Conservation (phyloP, 1,140 invertebrate species). For the Ceratina calcarata region DNA sequence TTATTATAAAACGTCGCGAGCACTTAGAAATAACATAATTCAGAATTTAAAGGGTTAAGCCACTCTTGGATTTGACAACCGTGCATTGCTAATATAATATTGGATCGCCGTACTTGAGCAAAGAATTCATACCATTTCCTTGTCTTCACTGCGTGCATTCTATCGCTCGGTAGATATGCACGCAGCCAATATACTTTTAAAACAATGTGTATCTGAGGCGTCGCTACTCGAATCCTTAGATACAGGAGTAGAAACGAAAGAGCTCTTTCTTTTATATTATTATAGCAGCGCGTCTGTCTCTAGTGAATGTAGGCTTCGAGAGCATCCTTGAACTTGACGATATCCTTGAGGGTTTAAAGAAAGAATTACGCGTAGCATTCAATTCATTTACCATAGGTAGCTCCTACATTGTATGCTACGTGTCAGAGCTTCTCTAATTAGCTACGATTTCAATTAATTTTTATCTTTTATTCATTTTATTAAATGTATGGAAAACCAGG, state of each 20-base stretch:
- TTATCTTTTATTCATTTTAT: too few relatives aligned
- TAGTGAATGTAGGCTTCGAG: constrained; percentile 54
- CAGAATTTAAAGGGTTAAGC: too few relatives aligned
- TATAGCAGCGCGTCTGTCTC: constrained; percentile 27
- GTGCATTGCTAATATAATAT: too few relatives aligned
- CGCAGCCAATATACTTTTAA: constrained; percentile 22
- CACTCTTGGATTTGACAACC: too few relatives aligned
- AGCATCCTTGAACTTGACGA: constrained; percentile 54
- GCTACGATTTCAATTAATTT: too few relatives aligned
- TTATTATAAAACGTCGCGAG: too few relatives aligned
- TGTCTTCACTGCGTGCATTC: constrained; percentile 3
- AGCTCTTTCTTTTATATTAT: constrained; percentile 22
- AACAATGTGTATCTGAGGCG: constrained; percentile 29
- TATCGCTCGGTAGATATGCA: neutral
- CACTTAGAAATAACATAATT: too few relatives aligned
- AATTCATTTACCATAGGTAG: constrained; percentile 5
- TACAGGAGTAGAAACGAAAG: constrained; percentile 24
- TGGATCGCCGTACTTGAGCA: neutral
- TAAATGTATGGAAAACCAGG: neutral
- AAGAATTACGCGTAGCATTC: constrained; percentile 26
- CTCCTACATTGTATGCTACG: too few relatives aligned
- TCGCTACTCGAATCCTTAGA: constrained; percentile 4
- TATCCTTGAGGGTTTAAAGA: constrained; percentile 25
- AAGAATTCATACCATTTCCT: constrained; percentile 1
- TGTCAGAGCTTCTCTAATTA: too few relatives aligned